Percentiles rank a stretch among this genome's conserved stretches.
Evolutionary conservation across 2,797 vertebrate genomes (phyloP).

Genomic region (Sebastes trivittatus): DNA sequence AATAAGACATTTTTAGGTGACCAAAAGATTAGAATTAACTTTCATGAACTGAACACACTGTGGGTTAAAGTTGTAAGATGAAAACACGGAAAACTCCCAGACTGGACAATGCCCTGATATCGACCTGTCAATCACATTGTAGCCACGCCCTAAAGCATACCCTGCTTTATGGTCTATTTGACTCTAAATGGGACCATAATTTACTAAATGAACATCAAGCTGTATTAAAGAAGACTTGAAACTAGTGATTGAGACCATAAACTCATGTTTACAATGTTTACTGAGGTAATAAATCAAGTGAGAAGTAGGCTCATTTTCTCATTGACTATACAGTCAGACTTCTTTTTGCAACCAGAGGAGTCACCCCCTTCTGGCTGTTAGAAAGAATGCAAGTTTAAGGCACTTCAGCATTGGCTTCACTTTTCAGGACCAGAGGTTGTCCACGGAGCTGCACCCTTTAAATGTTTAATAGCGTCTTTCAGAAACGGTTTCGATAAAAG

Average conservation of each 20-base stretch:
- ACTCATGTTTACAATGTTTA: neutral
- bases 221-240: neutral
- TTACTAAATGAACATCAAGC: neutral
- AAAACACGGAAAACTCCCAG: neutral
- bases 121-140: neutral
- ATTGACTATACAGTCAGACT: neutral
- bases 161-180: neutral
- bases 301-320: neutral
- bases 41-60: neutral
- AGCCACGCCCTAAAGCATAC: rapidly evolving
- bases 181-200: neutral
- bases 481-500: neutral
- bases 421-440: neutral
- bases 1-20: too few relatives aligned
- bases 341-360: neutral
- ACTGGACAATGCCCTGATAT: neutral
- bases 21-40: neutral
- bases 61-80: neutral
- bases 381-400: neutral
- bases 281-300: neutral
- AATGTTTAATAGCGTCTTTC: conserved; percentile 31
- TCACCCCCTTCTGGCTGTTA: neutral
- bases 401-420: neutral
- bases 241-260: neutral
- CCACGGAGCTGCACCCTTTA: neutral